These are phyloP conservation scores for Entomobrya proxima DNA, from an alignment of 2,888 invertebrate species.

Conservation along the genomic window DNA sequence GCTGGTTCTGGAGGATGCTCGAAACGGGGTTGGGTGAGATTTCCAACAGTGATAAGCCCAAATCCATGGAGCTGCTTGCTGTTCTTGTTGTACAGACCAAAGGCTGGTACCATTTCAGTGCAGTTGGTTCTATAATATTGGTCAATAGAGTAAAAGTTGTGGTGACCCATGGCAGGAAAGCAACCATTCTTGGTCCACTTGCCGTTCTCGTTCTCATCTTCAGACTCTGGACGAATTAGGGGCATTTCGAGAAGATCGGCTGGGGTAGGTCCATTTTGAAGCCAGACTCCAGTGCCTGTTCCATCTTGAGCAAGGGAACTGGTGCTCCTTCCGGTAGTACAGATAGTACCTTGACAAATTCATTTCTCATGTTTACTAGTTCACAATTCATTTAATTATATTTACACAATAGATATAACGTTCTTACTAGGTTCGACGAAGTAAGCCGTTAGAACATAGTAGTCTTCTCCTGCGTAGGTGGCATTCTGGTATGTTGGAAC, in stretches of 20 bases:
- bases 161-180: slow-evolving; percentile 72
- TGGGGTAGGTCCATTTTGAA: slow-evolving; percentile 69
- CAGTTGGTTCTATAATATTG: slow-evolving; percentile 64
- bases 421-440: slow-evolving; percentile 70
- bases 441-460: slow-evolving; percentile 71
- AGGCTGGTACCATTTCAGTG: slow-evolving; percentile 59
- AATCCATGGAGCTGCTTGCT: slow-evolving; percentile 66
- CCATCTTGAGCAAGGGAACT: slow-evolving; percentile 49
- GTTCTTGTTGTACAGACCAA: slow-evolving; percentile 67
- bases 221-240: neutral
- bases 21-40: slow-evolving; percentile 51
- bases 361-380: neutral
- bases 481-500: slow-evolving; percentile 71
- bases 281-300: slow-evolving; percentile 70
- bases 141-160: slow-evolving; percentile 57
- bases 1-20: slow-evolving; percentile 69
- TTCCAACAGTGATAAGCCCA: slow-evolving; percentile 69
- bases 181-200: slow-evolving; percentile 72
- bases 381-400: neutral
- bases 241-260: slow-evolving; percentile 47
- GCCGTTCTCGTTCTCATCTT: slow-evolving; percentile 31
- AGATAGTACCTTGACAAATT: slow-evolving; percentile 67
- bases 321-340: slow-evolving; percentile 61
- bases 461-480: slow-evolving; percentile 49
- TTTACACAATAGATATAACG: neutral